These are phyloP conservation scores for Metopolophium dirhodum DNA, from an alignment of 1,140 invertebrate species.

Conservation along the genomic window DNA sequence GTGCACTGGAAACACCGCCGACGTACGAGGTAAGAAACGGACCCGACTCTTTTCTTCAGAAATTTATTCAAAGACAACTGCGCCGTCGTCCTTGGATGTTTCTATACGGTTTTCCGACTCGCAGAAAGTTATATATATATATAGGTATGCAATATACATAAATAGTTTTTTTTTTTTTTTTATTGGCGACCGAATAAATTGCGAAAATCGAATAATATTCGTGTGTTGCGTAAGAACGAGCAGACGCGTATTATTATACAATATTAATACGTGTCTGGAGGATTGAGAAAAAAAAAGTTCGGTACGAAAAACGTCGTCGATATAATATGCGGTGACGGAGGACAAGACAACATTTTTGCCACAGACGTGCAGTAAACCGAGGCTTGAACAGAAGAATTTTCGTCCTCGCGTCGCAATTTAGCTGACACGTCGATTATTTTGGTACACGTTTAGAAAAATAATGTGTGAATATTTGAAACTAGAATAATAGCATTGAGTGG, in stretches of 20 bases:
- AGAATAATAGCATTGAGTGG: no score
- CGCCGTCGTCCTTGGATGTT: not conserved
- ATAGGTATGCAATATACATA: no score
- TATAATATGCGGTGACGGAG: not conserved
- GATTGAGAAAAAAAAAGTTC: not conserved
- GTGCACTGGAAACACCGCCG: not conserved
- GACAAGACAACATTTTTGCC: not conserved
- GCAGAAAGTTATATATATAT: not conserved
- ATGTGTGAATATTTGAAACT: no score
- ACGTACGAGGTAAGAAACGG: not conserved
- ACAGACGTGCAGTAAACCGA: not conserved
- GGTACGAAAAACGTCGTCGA: not conserved
- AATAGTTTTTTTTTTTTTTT: not conserved
- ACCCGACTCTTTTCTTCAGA: not conserved
- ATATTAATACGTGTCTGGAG: not conserved
- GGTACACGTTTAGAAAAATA: no score
- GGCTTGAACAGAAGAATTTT: not conserved
- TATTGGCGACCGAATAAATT: not conserved
- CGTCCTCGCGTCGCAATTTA: not conserved
- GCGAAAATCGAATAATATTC: not conserved
- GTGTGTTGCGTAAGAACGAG: not conserved
- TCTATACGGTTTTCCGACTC: not conserved
- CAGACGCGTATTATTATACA: not conserved
- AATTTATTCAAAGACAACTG: slow-evolving; percentile 5
- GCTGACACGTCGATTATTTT: no score